These are phyloP conservation scores for Forpus xanthops DNA, from an alignment of 2,797 vertebrate species.

Conservation along the genomic window DNA sequence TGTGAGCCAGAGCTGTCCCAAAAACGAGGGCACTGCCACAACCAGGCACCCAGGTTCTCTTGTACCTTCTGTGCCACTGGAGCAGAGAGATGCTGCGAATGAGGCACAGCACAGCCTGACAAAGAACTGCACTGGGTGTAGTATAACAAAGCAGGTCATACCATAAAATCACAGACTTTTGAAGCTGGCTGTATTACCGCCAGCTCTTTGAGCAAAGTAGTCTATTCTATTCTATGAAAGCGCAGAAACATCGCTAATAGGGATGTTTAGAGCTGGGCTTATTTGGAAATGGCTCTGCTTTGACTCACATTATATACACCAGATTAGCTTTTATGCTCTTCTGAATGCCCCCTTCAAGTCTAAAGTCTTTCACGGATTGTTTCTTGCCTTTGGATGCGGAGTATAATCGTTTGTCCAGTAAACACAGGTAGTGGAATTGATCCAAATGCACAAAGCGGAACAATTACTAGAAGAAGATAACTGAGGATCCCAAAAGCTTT, in stretches of 20 bases:
- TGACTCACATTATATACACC: neutral
- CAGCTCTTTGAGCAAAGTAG: neutral
- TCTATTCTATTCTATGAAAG: neutral
- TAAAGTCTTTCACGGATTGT: neutral
- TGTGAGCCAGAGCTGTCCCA: neutral
- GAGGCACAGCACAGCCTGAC: neutral
- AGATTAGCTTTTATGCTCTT: slow-evolving; percentile 21
- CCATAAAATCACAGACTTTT: neutral
- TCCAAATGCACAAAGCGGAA: neutral
- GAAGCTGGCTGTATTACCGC: neutral
- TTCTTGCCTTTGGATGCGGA: neutral
- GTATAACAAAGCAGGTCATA: neutral
- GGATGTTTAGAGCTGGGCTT: neutral
- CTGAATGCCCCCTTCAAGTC: neutral
- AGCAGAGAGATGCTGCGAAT: neutral
- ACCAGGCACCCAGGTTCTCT: neutral
- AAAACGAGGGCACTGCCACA: neutral
- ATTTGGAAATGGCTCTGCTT: neutral
- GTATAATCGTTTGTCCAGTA: neutral
- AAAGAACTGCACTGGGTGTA: neutral
- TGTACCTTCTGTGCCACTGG: neutral
- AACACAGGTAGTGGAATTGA: neutral
- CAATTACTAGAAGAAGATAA: slow-evolving; percentile 7
- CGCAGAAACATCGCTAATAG: neutral
- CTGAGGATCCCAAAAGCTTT: slow-evolving; percentile 12